A percentile compares a stretch with the other conserved stretches of the same genome.
Conservation (phyloP, 2,888 invertebrate genomes). For the Lithosia quadra region DNA sequence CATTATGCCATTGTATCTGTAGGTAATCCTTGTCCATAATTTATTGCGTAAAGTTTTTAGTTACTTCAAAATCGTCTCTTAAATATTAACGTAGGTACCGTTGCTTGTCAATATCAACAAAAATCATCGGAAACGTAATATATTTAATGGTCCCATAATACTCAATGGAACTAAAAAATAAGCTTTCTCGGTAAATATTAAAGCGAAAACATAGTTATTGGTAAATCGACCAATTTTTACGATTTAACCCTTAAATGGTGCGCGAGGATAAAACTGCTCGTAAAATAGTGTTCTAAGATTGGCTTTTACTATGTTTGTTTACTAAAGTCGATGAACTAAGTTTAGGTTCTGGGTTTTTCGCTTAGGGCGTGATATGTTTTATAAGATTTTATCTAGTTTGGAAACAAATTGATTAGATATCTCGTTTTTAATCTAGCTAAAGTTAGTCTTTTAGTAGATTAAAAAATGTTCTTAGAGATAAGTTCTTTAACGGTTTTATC, state of each 20-base stretch:
- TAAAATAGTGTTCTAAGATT: constrained; percentile 54
- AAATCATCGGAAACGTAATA: not conserved
- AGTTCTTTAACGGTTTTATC: too few relatives aligned
- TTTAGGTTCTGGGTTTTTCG: not conserved
- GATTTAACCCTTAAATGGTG: constrained; percentile 54
- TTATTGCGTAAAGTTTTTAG: not conserved
- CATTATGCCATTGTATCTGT: too few relatives aligned
- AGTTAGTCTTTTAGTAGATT: not conserved
- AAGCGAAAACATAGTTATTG: constrained; percentile 43
- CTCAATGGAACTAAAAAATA: constrained; percentile 7
- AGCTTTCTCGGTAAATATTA: constrained; percentile 26
- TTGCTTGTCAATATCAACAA: not conserved
- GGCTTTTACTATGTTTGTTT: constrained; percentile 47
- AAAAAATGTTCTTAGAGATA: not conserved
- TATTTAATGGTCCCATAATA: constrained; percentile 1
- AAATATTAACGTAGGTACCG: not conserved
- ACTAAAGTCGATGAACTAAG: constrained; percentile 9
- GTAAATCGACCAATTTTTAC: constrained; percentile 51
- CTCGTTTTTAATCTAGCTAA: not conserved
- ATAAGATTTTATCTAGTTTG: not conserved
- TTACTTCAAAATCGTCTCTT: not conserved
- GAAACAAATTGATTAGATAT: not conserved
- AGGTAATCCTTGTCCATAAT: too few relatives aligned
- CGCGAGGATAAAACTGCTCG: constrained; percentile 52
- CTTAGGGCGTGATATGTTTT: not conserved